Conservation (phyloP, 2,888 invertebrate genomes). For the Maniola hyperantus region DNA sequence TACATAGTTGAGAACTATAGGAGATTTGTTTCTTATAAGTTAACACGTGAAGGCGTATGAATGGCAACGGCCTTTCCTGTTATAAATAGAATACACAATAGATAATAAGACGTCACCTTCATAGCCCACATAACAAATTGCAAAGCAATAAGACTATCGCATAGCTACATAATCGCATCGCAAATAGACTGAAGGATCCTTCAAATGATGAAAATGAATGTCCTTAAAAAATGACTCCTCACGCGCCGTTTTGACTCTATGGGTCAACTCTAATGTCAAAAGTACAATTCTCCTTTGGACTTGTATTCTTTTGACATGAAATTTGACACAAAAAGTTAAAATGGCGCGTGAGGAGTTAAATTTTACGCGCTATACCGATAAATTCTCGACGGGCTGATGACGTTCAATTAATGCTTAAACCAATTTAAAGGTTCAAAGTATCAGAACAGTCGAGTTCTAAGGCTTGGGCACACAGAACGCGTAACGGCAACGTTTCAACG, state of each 20-base stretch:
- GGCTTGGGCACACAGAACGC: not conserved
- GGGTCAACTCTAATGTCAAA: no score
- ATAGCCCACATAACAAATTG: constrained; percentile 16
- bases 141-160: constrained; percentile 46
- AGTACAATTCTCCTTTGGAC: no score
- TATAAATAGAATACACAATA: not conserved
- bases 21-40: not conserved
- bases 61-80: constrained; percentile 3
- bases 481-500: not conserved
- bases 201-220: no score
- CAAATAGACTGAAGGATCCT: constrained; percentile 63
- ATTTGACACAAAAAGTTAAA: no score
- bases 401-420: constrained; percentile 20
- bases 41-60: not conserved
- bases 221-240: no score
- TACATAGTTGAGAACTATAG: no score
- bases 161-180: constrained; percentile 48
- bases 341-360: no score
- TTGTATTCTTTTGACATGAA: no score
- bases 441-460: constrained; percentile 44
- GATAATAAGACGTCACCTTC: constrained; percentile 15
- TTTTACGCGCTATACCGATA: no score
- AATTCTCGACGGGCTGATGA: constrained; percentile 45
- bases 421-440: constrained; percentile 24
- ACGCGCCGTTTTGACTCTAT: no score